Conservation (phyloP, 1,140 invertebrate species). For the Arctopsyche grandis region DNA sequence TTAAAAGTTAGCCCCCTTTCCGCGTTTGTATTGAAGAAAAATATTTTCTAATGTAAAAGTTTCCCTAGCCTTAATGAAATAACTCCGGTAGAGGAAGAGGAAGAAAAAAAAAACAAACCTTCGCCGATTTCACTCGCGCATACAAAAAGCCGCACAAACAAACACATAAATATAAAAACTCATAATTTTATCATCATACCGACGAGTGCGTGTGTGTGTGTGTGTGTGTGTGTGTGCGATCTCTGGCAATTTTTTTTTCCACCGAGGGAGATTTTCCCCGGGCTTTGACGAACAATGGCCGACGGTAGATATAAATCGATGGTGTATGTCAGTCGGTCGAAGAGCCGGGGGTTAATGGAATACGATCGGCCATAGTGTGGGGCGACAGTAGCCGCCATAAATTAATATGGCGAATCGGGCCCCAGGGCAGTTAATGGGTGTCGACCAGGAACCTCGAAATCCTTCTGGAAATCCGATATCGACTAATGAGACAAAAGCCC, state of each 20-base stretch:
- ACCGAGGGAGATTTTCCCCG: too few relatives aligned
- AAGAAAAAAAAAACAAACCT: conserved; percentile 3
- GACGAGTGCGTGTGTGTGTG: not conserved
- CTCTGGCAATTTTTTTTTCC: not conserved
- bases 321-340: too few relatives aligned
- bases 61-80: conserved; percentile 49
- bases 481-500: conserved; percentile 46
- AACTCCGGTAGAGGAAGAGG: conserved; percentile 28
- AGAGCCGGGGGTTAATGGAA: too few relatives aligned
- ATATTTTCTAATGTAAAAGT: conserved; percentile 48
- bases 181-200: not conserved
- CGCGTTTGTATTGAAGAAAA: conserved; percentile 29
- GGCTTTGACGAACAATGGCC: too few relatives aligned
- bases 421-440: not conserved
- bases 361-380: not conserved
- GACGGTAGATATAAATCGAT: too few relatives aligned
- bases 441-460: conserved; percentile 33
- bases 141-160: not conserved
- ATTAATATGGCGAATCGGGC: conserved; percentile 48
- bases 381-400: conserved; percentile 44
- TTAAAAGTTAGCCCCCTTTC: conserved; percentile 43
- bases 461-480: conserved; percentile 19
- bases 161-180: conserved; percentile 7
- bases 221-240: not conserved
- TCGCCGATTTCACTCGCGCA: not conserved